Evolutionary conservation across 2,888 invertebrate genomes (phyloP).

Genomic region (Rhimphoctona megacephalus): DNA sequence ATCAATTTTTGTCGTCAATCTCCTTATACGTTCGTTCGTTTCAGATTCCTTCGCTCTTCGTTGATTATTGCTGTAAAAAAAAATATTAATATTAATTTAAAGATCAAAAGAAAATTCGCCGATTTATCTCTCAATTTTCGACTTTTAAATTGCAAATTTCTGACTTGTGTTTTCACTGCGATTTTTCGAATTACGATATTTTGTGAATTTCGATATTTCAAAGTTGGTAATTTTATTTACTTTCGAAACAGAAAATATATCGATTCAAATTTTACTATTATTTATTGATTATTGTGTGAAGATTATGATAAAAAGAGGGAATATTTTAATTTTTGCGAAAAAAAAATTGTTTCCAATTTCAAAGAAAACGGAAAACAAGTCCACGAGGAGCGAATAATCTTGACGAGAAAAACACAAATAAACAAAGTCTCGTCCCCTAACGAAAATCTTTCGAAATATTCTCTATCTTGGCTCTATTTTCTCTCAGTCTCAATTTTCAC

Average conservation of each 20-base stretch:
- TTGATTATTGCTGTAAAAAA: background rate
- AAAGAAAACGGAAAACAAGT: background rate
- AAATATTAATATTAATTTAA: background rate
- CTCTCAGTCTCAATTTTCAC: slow-evolving; percentile 56
- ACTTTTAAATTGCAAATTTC: background rate
- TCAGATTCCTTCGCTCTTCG: slow-evolving; percentile 13
- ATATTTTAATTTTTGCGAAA: background rate
- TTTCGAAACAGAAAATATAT: background rate
- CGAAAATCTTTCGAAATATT: slow-evolving; percentile 47
- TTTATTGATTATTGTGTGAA: background rate
- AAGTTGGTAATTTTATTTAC: background rate
- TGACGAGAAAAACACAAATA: background rate
- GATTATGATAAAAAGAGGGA: background rate
- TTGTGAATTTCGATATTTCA: background rate
- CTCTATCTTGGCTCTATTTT: slow-evolving; percentile 43
- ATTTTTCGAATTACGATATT: background rate
- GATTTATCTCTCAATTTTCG: background rate
- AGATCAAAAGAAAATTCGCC: background rate
- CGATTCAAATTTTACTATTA: too few relatives aligned
- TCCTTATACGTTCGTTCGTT: slow-evolving; percentile 10
- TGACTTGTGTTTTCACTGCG: background rate
- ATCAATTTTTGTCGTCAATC: slow-evolving; percentile 12
- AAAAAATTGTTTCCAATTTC: background rate
- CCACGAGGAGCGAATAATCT: slow-evolving; percentile 21
- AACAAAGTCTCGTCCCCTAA: slow-evolving; percentile 2